Percentiles rank a stretch among this genome's conserved stretches.
These are phyloP conservation scores for Paguma larvata DNA, from an alignment of 2,797 vertebrate genomes.

Conservation along the genomic window DNA sequence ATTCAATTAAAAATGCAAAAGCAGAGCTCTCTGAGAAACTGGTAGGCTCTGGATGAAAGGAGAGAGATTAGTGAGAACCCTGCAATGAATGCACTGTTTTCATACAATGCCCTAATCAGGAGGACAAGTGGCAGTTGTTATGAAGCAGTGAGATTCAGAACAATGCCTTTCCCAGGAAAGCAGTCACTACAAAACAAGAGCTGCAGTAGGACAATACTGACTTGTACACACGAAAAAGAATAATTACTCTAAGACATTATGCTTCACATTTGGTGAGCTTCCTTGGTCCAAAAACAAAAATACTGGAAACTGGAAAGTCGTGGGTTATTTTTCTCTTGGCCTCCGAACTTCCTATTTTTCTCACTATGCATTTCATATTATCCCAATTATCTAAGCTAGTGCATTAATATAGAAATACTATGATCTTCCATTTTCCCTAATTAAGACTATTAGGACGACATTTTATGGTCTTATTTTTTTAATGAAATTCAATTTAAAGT, in stretches of 20 bases:
- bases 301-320: neutral
- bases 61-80: slow-evolving; percentile 70
- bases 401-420: slow-evolving; percentile 89
- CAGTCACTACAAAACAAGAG: slow-evolving; percentile 69
- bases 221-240: slow-evolving; percentile 42
- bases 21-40: slow-evolving; percentile 68
- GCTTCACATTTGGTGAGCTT: slow-evolving; percentile 55
- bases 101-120: slow-evolving; percentile 82
- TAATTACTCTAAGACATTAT: slow-evolving; percentile 44
- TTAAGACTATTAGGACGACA: slow-evolving; percentile 90
- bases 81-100: slow-evolving; percentile 70
- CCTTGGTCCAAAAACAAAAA: slow-evolving; percentile 46
- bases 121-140: slow-evolving; percentile 75
- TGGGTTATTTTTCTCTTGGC: slow-evolving; percentile 17
- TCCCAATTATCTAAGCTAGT: slow-evolving; percentile 89
- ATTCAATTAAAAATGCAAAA: slow-evolving; percentile 78
- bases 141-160: slow-evolving; percentile 64
- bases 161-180: slow-evolving; percentile 74
- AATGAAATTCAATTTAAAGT: slow-evolving; percentile 90
- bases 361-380: slow-evolving; percentile 80
- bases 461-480: slow-evolving; percentile 89
- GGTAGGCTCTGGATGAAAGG: slow-evolving; percentile 74
- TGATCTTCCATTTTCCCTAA: slow-evolving; percentile 90
- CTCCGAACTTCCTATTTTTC: slow-evolving; percentile 82
- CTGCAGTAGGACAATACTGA: slow-evolving; percentile 37